phyloP scores from a whole-genome alignment of 2,797 vertebrate genomes.

The Novumbra hubbsi region DNA sequence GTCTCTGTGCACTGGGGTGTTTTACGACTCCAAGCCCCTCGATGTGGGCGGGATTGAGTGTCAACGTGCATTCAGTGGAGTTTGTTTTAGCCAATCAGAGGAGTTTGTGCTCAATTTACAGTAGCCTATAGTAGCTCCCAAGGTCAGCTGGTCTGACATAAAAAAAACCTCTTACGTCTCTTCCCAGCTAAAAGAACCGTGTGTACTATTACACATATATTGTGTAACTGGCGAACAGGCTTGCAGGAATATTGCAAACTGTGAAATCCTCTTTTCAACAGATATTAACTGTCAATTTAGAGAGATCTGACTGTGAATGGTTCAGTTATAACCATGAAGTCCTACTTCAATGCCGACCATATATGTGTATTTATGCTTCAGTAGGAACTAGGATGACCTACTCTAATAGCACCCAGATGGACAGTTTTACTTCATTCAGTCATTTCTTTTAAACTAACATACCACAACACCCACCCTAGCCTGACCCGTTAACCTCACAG shows the following conservation, averaged over 20 bases:
- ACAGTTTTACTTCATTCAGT: no score
- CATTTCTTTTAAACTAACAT: no score
- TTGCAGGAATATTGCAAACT: slow-evolving; percentile 9
- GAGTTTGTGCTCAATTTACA: slow-evolving; percentile 39
- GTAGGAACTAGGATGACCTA: no score
- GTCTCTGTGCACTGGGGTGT: slow-evolving; percentile 19
- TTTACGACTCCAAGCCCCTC: slow-evolving; percentile 15
- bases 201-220: slow-evolving; percentile 37
- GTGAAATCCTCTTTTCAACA: neutral
- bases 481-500: no score
- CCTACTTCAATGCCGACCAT: slow-evolving; percentile 21
- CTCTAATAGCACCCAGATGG: no score
- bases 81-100: slow-evolving; percentile 49
- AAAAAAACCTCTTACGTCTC: neutral
- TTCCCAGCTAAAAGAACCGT: slow-evolving; percentile 12
- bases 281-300: neutral
- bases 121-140: slow-evolving; percentile 28
- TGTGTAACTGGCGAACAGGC: slow-evolving; percentile 32
- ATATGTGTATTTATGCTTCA: slow-evolving; percentile 15
- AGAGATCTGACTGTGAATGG: neutral
- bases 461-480: no score
- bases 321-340: neutral
- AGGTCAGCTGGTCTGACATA: slow-evolving; percentile 3
- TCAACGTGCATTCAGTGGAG: slow-evolving; percentile 21
- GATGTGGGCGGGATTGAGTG: slow-evolving; percentile 37